Evolutionary conservation across 2,113 vertebrate species (phyloP), one percentile per base, ranked within the genome.

Genomic region (Cyprinus carpio): DNA sequence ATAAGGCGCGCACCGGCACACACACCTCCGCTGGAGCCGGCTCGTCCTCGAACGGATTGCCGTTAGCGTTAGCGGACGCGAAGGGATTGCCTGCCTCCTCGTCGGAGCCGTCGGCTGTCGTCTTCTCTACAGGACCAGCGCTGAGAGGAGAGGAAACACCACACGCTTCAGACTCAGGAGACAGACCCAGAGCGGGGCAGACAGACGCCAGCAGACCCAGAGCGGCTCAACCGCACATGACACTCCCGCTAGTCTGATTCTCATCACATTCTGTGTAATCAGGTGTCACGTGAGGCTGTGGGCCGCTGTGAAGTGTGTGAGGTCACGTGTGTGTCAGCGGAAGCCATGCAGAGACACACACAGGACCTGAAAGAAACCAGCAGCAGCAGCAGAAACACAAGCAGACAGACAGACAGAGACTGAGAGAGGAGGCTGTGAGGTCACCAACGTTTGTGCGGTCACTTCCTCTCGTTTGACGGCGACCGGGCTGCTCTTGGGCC

Each of bases 371-470:
- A 9, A 76, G 56, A 37, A 54, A 54, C 16, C 54, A 58, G 54
- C 54, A 56, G 31, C 54, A 56, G 31, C 31, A 31, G 54, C 18
- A 23, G 54, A 23, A 20, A 80, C 29, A 64, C 46, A 62, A 11
- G 4, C 43, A 76, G 20, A 56, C 34, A 16, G 6, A 76, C 37
- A 75, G 6, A 76, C 27, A 75, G 75, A 64, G 31, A 81, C 37
- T 37, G 37, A 37, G 37, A 37, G 37, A 37, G 37, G 46, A 56
- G 4, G 65, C 29, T 51, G 27, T 23, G 9, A 37, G 29, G 37
- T 97, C 97, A 99, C 98, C 96, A 97, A 99, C 98, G 94, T 99
- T 98, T 99, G 98, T 91, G 93, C 90, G 93, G 95, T 94, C 94
- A 93, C 94, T 95, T 97, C 96, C 91, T 98, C 96, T 96, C 96